Evolutionary conservation across 53 echinoderm and acorn worm genomes (phyloP).

Genomic region (Echinarachnius parma): DNA sequence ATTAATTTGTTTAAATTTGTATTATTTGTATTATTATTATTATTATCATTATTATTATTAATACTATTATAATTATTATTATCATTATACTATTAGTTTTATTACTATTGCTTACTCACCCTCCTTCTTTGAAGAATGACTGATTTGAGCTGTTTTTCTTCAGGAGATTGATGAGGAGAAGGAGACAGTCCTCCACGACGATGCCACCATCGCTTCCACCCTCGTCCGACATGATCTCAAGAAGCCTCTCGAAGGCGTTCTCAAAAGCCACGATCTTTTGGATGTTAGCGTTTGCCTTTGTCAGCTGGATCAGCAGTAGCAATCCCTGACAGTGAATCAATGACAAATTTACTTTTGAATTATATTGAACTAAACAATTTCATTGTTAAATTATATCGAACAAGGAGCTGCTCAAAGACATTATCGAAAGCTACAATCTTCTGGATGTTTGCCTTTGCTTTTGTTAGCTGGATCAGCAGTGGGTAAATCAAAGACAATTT

Average conservation of each 20-base stretch:
- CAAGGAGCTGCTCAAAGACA: conserved; percentile 88
- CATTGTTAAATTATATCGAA: too few species aligned
- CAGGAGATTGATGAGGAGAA: conserved; percentile 78
- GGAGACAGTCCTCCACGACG: conserved; percentile 94
- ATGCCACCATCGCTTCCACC: conserved; percentile 95
- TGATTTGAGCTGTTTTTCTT: conserved; percentile 99
- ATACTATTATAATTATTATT: too few species aligned
- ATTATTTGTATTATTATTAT: too few species aligned
- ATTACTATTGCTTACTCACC: conserved; percentile 51
- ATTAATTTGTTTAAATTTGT: too few species aligned
- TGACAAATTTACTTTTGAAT: too few species aligned
- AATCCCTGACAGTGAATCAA: conserved; percentile 89
- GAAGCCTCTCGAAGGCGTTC: conserved; percentile 92
- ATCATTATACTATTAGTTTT: too few species aligned
- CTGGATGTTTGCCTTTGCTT: conserved; percentile 95
- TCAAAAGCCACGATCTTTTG: conserved; percentile 99
- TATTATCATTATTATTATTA: too few species aligned
- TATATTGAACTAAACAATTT: too few species aligned
- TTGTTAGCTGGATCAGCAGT: conserved; percentile 82
- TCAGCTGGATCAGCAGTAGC: conserved; percentile 77
- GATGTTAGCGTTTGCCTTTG: conserved; percentile 93
- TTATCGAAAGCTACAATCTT: conserved; percentile 99
- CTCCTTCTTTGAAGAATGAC: conserved; percentile 99
- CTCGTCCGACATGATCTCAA: conserved; percentile 95
- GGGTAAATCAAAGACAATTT: too few species aligned